A percentile compares a stretch with the other conserved stretches of the same genome.
Conservation (phyloP, 2,113 vertebrate genomes). For the Catharus fuscescens region DNA sequence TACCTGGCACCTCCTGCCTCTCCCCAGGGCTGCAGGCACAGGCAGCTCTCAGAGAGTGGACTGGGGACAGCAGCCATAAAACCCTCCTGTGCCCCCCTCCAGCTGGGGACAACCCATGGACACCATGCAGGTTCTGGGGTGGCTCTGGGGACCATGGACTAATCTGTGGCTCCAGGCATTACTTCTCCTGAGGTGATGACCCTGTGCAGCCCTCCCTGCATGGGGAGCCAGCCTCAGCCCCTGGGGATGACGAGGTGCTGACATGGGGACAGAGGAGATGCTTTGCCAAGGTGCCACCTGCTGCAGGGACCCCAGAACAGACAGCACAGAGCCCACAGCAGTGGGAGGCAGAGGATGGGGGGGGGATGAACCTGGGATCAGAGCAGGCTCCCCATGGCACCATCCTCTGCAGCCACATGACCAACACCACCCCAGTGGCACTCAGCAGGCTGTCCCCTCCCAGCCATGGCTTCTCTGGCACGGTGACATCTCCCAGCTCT, state of each 20-base stretch:
- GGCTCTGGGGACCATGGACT: neutral
- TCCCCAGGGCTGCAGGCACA: neutral
- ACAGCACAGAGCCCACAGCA: neutral
- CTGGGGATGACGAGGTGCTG: neutral
- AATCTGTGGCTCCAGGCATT: neutral
- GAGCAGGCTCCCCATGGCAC: neutral
- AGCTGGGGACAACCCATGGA: neutral
- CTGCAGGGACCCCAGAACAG: neutral
- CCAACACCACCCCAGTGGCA: neutral
- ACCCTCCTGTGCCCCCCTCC: neutral
- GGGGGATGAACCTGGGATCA: rapidly evolving
- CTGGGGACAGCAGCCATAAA: neutral
- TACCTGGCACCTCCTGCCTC: neutral
- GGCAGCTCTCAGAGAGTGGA: neutral
- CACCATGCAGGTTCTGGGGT: rapidly evolving
- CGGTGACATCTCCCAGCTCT: neutral
- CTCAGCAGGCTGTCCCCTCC: neutral
- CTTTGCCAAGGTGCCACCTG: neutral
- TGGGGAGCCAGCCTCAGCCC: rapidly evolving
- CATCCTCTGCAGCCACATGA: neutral
- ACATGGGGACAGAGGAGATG: neutral
- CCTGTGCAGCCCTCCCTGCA: neutral
- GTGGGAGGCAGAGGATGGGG: rapidly evolving
- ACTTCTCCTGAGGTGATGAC: neutral
- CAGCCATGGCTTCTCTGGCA: neutral